Percentiles rank a stretch among this genome's conserved stretches.
Evolutionary conservation across 2,888 invertebrate genomes (phyloP).

Genomic region (Cerastis leucographa): DNA sequence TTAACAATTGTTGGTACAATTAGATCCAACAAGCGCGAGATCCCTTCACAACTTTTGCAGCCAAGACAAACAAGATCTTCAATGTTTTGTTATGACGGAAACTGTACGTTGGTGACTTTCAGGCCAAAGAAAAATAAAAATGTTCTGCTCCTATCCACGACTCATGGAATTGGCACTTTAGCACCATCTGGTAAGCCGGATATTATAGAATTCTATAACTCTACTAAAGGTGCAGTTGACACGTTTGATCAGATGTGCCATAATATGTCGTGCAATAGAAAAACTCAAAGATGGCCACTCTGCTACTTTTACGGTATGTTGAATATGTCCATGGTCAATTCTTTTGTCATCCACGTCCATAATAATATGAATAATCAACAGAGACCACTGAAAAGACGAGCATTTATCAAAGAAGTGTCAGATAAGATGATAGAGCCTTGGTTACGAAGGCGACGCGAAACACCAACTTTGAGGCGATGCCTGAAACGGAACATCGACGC

Average conservation of each 20-base stretch:
- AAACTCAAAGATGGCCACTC: constrained; percentile 26
- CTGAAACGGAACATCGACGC: too few relatives aligned
- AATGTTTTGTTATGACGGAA: constrained; percentile 19
- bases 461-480: too few relatives aligned
- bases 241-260: constrained; percentile 18
- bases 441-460: too few relatives aligned
- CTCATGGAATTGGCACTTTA: constrained; percentile 17
- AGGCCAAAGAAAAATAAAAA: constrained; percentile 9
- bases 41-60: too few relatives aligned
- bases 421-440: too few relatives aligned
- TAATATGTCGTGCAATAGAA: constrained; percentile 25
- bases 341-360: constrained; percentile 13
- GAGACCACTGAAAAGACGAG: neutral
- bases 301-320: constrained; percentile 13
- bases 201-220: constrained; percentile 20
- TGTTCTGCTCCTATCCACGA: constrained; percentile 10
- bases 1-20: too few relatives aligned
- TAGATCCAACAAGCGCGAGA: too few relatives aligned
- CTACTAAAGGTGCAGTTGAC: constrained; percentile 21
- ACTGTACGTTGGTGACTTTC: constrained; percentile 16
- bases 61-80: neutral
- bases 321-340: constrained; percentile 13
- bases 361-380: constrained; percentile 13
- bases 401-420: too few relatives aligned
- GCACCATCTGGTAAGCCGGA: constrained; percentile 14